These are phyloP conservation scores for Pluvialis apricaria DNA, from an alignment of 2,113 vertebrate species.

Conservation along the genomic window DNA sequence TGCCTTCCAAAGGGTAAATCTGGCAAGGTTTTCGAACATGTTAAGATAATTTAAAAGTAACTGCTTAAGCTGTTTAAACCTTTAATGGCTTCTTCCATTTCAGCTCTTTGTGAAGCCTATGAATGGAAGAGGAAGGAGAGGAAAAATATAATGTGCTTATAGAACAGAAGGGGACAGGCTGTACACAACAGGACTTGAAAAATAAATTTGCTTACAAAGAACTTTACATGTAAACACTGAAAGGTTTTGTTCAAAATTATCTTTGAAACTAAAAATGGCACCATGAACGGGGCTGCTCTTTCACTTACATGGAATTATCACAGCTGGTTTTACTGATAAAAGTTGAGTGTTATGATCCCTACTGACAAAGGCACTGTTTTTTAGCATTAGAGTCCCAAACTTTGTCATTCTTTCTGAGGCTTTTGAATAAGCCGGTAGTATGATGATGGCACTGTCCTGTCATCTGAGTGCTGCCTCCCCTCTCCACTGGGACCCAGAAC, in stretches of 20 bases:
- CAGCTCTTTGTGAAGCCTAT: neutral
- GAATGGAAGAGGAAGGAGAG: neutral
- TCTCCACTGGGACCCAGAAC: neutral
- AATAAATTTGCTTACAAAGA: neutral
- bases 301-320: neutral
- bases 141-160: neutral
- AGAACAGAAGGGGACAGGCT: neutral
- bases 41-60: conserved; percentile 49
- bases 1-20: conserved; percentile 47
- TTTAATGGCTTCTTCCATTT: conserved; percentile 31
- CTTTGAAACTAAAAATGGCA: neutral
- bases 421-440: neutral
- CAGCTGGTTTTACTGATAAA: neutral
- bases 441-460: neutral
- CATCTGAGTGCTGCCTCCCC: accelerated
- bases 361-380: neutral
- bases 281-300: neutral
- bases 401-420: neutral
- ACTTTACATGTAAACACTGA: neutral
- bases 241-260: neutral
- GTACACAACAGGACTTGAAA: neutral
- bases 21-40: conserved; percentile 21
- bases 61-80: conserved; percentile 41
- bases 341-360: neutral
- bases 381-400: accelerated